Evolutionary conservation across 2,888 invertebrate genomes (phyloP).

Genomic region (Temnothorax rugatulus): DNA sequence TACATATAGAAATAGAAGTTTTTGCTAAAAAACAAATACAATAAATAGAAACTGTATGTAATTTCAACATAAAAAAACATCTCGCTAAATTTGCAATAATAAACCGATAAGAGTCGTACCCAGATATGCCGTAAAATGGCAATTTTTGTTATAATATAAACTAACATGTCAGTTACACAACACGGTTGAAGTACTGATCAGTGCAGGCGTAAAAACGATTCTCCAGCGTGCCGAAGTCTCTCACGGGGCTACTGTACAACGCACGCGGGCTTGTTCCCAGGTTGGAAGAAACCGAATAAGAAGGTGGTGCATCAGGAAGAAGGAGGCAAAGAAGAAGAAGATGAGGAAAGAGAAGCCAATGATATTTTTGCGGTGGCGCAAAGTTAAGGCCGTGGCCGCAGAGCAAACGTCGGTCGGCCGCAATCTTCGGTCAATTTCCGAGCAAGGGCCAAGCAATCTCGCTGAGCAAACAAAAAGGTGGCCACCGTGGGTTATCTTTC

Average conservation of each 20-base stretch:
- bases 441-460: conserved; percentile 82
- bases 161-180: not conserved
- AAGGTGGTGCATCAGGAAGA: conserved; percentile 40
- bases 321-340: conserved; percentile 36
- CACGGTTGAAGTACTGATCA: not conserved
- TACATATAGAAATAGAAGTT: not conserved
- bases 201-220: conserved; percentile 12
- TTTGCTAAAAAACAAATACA: not conserved
- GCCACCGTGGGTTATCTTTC: conserved; percentile 75
- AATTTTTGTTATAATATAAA: not conserved
- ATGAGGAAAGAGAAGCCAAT: conserved; percentile 69
- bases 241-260: conserved; percentile 44
- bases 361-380: conserved; percentile 83
- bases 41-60: not conserved
- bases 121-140: not conserved
- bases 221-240: conserved; percentile 11
- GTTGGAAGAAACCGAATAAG: conserved; percentile 53
- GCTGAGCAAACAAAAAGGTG: conserved; percentile 85
- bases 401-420: conserved; percentile 85
- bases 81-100: not conserved
- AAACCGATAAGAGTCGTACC: not conserved
- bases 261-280: conserved; percentile 40
- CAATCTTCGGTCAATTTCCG: conserved; percentile 85
- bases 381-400: conserved; percentile 81
- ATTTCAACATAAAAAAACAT: not conserved